Evolutionary conservation across 2,797 vertebrate species (phyloP).

Genomic region (Eospalax fontanierii): DNA sequence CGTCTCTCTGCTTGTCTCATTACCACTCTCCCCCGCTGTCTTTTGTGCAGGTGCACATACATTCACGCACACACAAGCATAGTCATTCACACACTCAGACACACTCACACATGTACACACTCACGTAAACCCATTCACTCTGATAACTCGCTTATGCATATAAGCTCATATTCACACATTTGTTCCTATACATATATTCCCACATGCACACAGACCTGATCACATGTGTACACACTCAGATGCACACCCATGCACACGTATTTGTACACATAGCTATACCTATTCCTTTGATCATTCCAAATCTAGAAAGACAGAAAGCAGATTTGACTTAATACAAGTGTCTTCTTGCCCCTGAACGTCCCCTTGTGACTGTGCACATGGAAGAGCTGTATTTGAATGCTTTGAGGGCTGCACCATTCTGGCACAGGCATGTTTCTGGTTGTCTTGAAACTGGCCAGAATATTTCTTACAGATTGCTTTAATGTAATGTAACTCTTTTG

Average conservation of each 20-base stretch:
- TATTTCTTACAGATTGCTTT: too few relatives aligned
- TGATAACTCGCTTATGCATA: background rate
- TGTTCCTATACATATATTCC: background rate
- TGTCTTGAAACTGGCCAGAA: background rate
- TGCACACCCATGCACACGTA: background rate
- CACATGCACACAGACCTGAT: background rate
- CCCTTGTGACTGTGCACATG: background rate
- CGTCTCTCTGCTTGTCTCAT: background rate
- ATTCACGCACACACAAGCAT: background rate
- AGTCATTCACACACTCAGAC: background rate
- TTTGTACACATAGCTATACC: background rate
- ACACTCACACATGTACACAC: background rate
- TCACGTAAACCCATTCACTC: background rate
- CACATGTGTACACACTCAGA: background rate
- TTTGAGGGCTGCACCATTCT: background rate
- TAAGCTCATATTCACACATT: background rate
- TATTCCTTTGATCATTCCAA: background rate
- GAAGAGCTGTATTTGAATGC: background rate
- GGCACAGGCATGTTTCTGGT: background rate
- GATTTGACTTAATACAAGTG: background rate
- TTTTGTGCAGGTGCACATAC: background rate
- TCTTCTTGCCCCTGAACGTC: background rate
- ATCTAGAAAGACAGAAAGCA: constrained; percentile 4
- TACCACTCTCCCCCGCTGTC: background rate
- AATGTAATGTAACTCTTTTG: background rate